phyloP scores from a whole-genome alignment of 1,140 invertebrate species.

The Metopolophium dirhodum region DNA sequence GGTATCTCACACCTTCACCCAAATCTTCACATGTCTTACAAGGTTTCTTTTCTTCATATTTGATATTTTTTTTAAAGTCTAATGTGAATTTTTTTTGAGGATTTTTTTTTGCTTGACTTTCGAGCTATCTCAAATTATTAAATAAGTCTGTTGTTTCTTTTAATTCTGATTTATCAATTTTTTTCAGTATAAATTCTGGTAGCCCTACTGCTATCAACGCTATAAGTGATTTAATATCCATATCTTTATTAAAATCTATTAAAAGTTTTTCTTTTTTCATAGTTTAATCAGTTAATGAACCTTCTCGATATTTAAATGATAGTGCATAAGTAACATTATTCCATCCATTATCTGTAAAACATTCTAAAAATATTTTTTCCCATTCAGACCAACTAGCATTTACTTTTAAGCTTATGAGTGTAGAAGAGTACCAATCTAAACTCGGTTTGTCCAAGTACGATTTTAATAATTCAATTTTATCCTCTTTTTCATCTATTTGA shows the following conservation, averaged over 20 bases:
- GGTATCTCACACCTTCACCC: not conserved
- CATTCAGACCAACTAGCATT: slow-evolving; percentile 37
- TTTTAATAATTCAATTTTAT: slow-evolving; percentile 49
- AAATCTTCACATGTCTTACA: slow-evolving; percentile 32
- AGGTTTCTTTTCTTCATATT: slow-evolving; percentile 51
- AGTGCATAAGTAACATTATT: slow-evolving; percentile 37
- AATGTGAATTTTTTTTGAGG: no score
- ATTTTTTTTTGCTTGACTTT: slow-evolving; percentile 24
- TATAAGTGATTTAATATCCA: slow-evolving; percentile 12
- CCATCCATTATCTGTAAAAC: slow-evolving; percentile 37
- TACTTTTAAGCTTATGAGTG: slow-evolving; percentile 12
- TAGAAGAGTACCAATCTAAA: slow-evolving; percentile 34
- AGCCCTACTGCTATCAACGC: slow-evolving; percentile 42
- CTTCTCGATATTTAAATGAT: slow-evolving; percentile 32
- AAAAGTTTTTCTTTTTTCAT: slow-evolving; percentile 55
- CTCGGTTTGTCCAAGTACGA: slow-evolving; percentile 21
- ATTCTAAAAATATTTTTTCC: slow-evolving; percentile 36
- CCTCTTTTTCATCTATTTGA: not conserved
- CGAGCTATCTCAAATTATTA: slow-evolving; percentile 16
- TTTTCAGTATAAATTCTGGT: slow-evolving; percentile 26
- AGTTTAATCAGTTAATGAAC: slow-evolving; percentile 30
- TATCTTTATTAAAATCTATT: slow-evolving; percentile 27
- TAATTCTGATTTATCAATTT: slow-evolving; percentile 43
- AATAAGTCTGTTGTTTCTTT: slow-evolving; percentile 34
- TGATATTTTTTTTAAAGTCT: not conserved